Conservation (phyloP, 2,113 vertebrate species). For the Daubentonia madagascariensis region DNA sequence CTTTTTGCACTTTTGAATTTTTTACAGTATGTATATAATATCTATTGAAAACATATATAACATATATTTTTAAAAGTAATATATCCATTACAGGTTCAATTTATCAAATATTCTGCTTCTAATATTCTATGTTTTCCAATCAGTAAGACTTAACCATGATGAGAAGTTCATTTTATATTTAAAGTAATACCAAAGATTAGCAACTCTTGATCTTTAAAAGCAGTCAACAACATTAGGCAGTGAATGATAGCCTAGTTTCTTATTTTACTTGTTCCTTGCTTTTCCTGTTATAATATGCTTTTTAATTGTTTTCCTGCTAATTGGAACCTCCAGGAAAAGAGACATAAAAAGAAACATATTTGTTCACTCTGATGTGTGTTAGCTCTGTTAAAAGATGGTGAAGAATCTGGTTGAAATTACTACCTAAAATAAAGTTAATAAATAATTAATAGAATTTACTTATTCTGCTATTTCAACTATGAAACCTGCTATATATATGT, state of each 20-base stretch:
- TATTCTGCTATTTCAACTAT: neutral
- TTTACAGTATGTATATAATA: neutral
- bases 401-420: neutral
- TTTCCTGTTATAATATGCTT: neutral
- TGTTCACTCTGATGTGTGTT: neutral
- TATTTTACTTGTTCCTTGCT: neutral
- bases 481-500: neutral
- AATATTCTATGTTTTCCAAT: conserved; percentile 7
- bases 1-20: neutral
- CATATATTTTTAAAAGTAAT: neutral
- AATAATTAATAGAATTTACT: neutral
- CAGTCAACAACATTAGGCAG: neutral
- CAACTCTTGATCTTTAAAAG: conserved; percentile 3
- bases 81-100: neutral
- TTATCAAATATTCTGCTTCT: conserved; percentile 16
- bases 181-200: conserved; percentile 16
- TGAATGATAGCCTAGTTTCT: neutral
- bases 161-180: conserved; percentile 17
- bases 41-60: neutral
- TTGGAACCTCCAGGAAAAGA: neutral
- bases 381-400: neutral
- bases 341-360: neutral
- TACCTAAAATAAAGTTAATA: conserved; percentile 17
- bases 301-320: neutral
- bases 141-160: neutral